Conservation (phyloP, 2,797 vertebrate genomes). For the Forpus xanthops region DNA sequence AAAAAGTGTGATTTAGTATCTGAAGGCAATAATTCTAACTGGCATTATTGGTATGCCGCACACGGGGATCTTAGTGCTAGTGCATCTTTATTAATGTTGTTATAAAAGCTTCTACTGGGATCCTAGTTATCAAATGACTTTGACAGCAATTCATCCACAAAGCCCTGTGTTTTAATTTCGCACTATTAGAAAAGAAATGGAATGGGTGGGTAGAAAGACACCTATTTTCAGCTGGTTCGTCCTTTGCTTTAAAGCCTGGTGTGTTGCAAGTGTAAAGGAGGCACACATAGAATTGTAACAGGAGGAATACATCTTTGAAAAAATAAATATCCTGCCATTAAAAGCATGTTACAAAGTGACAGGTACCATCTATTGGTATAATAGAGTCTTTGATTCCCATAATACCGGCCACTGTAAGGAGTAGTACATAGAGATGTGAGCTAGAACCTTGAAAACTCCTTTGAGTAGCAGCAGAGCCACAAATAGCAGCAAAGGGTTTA, state of each 20-base stretch:
- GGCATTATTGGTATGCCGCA: not conserved
- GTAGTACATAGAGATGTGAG: conserved; percentile 15
- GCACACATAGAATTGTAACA: too few species aligned
- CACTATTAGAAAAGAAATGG: conserved; percentile 58
- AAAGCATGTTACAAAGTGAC: conserved; percentile 68
- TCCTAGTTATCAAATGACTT: conserved; percentile 51
- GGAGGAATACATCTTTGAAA: conserved; percentile 71
- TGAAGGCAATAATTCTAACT: conserved; percentile 39
- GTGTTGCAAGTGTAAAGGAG: conserved; percentile 55
- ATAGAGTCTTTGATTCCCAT: conserved; percentile 68
- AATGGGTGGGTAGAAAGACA: conserved; percentile 36
- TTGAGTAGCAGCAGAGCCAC: conserved; percentile 32
- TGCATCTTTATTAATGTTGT: conserved; percentile 46
- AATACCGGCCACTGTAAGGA: not conserved
- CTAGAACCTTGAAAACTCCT: conserved; percentile 37
- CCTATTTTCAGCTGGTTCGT: conserved; percentile 69
- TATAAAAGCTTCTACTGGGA: conserved; percentile 53
- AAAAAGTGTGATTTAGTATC: conserved; percentile 11
- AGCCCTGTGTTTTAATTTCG: conserved; percentile 59
- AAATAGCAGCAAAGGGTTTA: conserved; percentile 55
- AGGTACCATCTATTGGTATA: conserved; percentile 61
- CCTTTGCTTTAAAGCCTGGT: conserved; percentile 64
- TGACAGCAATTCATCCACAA: conserved; percentile 54
- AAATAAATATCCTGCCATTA: conserved; percentile 73
- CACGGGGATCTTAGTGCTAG: not conserved